Evolutionary conservation across 2,113 vertebrate species (phyloP).

Genomic region (Cyprinodon variegatus): DNA sequence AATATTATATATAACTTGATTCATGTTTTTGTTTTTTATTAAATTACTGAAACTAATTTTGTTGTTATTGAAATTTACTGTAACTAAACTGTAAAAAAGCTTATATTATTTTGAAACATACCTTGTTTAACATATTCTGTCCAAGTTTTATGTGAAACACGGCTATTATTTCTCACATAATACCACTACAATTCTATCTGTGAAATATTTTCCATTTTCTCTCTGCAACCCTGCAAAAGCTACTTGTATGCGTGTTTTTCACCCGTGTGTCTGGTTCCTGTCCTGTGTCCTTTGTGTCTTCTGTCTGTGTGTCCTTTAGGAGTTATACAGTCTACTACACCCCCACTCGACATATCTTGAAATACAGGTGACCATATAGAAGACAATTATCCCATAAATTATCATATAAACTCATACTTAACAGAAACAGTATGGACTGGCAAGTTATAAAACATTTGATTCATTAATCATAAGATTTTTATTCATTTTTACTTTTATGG

Average conservation of each 20-base stretch:
- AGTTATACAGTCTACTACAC: conserved; percentile 76
- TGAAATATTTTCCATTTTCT: conserved; percentile 18
- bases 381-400: conserved; percentile 41
- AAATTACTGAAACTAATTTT: too few species aligned
- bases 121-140: background rate
- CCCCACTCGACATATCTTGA: conserved; percentile 68
- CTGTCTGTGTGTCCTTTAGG: conserved; percentile 69
- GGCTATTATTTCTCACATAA: conserved; percentile 3
- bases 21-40: too few species aligned
- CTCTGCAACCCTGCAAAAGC: conserved; percentile 30
- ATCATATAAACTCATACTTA: conserved; percentile 42
- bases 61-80: background rate
- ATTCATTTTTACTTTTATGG: background rate
- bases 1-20: too few species aligned
- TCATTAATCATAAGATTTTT: background rate
- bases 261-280: conserved; percentile 62
- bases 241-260: conserved; percentile 40
- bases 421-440: conserved; percentile 19
- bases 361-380: conserved; percentile 72
- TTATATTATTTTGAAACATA: background rate
- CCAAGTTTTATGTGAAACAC: background rate
- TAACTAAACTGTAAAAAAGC: background rate
- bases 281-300: conserved; percentile 62
- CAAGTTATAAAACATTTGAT: conserved; percentile 15
- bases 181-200: background rate